These are phyloP conservation scores for Eumeta japonica DNA, from an alignment of 1,140 invertebrate genomes.

Conservation along the genomic window DNA sequence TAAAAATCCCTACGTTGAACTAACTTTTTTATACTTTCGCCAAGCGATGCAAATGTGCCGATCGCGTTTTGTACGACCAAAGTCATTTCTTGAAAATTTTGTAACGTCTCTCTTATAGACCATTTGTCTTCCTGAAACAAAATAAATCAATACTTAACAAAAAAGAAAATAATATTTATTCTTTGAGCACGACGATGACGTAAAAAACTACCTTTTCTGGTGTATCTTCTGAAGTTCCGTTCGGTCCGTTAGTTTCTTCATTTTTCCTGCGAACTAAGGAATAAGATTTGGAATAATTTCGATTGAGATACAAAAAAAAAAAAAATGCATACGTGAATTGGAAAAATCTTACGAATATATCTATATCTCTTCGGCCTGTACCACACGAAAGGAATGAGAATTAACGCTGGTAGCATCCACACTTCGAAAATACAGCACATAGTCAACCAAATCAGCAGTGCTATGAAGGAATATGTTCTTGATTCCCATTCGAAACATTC, in stretches of 20 bases:
- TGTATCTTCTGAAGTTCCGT: no score
- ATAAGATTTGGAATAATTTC: no score
- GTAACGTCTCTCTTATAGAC: constrained; percentile 32
- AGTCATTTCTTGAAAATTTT: constrained; percentile 82
- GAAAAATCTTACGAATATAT: not conserved
- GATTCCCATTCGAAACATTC: constrained; percentile 47
- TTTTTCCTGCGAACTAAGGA: no score
- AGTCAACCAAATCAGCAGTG: constrained; percentile 27
- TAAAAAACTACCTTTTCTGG: no score
- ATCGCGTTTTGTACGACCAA: constrained; percentile 90
- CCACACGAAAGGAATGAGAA: constrained; percentile 37
- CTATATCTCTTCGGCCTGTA: constrained; percentile 24
- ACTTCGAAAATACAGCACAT: constrained; percentile 36
- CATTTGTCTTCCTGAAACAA: constrained; percentile 35
- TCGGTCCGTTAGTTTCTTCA: no score
- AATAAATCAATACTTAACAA: no score
- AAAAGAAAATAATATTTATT: no score
- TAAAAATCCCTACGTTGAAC: no score
- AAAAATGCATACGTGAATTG: not conserved
- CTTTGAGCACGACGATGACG: no score
- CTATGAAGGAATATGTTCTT: constrained; percentile 24
- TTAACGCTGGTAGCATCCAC: constrained; percentile 42
- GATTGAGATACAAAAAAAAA: no score
- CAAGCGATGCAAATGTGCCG: constrained; percentile 83
- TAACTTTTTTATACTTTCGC: constrained; percentile 91